Base-by-base conservation (phyloP, 2,888 invertebrate genomes). In the Perizoma flavofasciatum region DNA sequence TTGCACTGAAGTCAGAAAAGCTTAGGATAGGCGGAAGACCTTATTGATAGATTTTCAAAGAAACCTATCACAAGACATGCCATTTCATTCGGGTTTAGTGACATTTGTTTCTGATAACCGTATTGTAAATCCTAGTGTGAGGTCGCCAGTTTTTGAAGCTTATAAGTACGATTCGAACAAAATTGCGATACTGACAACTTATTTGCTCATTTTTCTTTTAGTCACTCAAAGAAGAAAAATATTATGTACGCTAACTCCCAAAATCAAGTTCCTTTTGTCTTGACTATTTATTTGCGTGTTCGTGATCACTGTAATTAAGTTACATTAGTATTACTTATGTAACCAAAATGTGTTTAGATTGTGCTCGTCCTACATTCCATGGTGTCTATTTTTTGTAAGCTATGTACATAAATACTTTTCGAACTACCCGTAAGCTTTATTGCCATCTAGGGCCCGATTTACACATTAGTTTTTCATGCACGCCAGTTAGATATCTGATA, bases 331-430 rank as follows among this genome's bases (percentile, higher is more conserved):
- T 9, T 45, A 48, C 10, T 39, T 9, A 49, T 49, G 35, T 61
- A 46, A 44, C 43, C 32, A 35, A 45, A 48, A 58, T 73, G 74
- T 79, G 75, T 78, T 76, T 71, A 73, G 69, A 70, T 68, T 77
- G 75, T 79, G 74, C 72, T 75, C 69, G 67, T 70, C 68, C 37
- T 77, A 75, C 77, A 77, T 75, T 79, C 74, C 70, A 66, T 68
- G 70, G 72, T 74, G 72, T 79, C 68, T 77, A 71, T 69, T 65
- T 59, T 58, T 68, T 71, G 70, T 75, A 73, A 62, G 61, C 72
- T 65, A 67, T 82, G 78, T 82, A 81, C 76, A 82, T 82, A 81
- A 34, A 37, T 41, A 48, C 33, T 45, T 33, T 45, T 22, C 11
- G 47, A 51, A 54, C 35, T 22, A 56, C 32, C 37, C 22, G 22